A percentile compares a stretch with the other conserved stretches of the same genome.
These are phyloP conservation scores for Leuciscus waleckii DNA, from an alignment of 2,797 vertebrate genomes.

Conservation along the genomic window DNA sequence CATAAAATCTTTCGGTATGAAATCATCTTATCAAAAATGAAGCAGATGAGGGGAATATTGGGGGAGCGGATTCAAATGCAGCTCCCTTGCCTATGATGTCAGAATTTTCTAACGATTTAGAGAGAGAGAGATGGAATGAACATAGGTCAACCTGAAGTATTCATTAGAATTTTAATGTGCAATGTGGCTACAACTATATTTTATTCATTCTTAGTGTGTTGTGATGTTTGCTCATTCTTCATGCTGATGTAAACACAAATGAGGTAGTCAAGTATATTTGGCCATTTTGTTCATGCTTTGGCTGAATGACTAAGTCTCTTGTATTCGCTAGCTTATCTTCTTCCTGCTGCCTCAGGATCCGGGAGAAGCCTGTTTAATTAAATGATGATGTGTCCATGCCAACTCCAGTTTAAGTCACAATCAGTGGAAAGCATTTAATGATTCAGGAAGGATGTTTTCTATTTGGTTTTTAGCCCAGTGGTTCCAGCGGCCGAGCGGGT, in stretches of 20 bases:
- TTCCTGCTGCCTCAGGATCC: constrained; percentile 16
- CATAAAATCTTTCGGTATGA: constrained; percentile 17
- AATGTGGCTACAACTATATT: constrained; percentile 12
- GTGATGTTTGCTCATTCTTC: constrained; percentile 42
- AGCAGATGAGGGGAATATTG: neutral
- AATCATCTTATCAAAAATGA: constrained; percentile 47
- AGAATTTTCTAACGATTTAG: constrained; percentile 34
- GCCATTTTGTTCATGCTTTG: constrained; percentile 26
- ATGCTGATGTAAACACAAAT: constrained; percentile 36
- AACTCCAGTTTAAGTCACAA: neutral
- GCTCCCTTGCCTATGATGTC: constrained; percentile 26
- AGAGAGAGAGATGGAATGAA: constrained; percentile 38
- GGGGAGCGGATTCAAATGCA: neutral
- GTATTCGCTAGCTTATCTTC: constrained; percentile 23
- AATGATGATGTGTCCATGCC: constrained; percentile 14
- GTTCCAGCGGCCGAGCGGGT: neutral
- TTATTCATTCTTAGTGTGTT: constrained; percentile 47
- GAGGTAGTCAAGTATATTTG: constrained; percentile 32
- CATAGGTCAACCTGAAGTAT: constrained; percentile 48
- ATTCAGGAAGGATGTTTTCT: constrained; percentile 38
- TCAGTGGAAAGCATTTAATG: constrained; percentile 45
- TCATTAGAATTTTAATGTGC: constrained; percentile 55
- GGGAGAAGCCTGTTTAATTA: constrained; percentile 8
- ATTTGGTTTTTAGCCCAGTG: neutral
- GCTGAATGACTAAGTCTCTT: constrained; percentile 30